These are phyloP conservation scores for Chaetophractus vellerosus DNA, from an alignment of 2,797 vertebrate genomes.

Conservation along the genomic window DNA sequence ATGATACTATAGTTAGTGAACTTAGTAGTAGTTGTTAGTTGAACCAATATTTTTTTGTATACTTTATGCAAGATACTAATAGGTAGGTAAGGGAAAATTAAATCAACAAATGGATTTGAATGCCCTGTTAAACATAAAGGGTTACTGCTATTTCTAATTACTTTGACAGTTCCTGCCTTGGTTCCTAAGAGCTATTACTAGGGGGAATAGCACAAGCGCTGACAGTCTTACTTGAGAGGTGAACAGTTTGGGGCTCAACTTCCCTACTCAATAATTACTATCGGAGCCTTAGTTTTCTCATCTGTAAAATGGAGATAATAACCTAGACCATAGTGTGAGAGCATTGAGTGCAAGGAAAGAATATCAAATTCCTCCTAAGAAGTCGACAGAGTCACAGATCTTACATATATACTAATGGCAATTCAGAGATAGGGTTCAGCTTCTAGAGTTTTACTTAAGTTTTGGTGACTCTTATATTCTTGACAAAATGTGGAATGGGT, in stretches of 20 bases:
- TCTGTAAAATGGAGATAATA: conserved; percentile 30
- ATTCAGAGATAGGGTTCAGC: background rate
- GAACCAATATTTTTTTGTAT: background rate
- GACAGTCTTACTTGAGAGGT: background rate
- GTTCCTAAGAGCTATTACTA: background rate
- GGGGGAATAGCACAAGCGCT: background rate
- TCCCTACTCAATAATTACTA: conserved; percentile 12
- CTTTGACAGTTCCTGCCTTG: background rate
- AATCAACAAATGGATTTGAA: background rate
- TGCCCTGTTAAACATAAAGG: background rate
- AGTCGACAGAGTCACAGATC: background rate
- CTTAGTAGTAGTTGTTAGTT: conserved; percentile 42
- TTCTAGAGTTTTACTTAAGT: background rate
- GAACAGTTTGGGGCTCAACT: background rate
- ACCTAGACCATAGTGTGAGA: background rate
- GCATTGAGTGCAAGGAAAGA: conserved; percentile 25
- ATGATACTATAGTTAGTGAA: background rate
- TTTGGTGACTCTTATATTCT: background rate
- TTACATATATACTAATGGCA: background rate
- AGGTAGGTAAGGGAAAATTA: background rate
- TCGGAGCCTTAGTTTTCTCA: background rate
- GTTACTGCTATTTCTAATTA: background rate
- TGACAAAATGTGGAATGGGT: background rate
- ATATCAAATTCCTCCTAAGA: background rate
- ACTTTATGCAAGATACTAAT: background rate